Percentiles rank a stretch among this genome's conserved stretches.
Conservation (phyloP, 2,113 vertebrate genomes). For the Chrysochloris asiatica region DNA sequence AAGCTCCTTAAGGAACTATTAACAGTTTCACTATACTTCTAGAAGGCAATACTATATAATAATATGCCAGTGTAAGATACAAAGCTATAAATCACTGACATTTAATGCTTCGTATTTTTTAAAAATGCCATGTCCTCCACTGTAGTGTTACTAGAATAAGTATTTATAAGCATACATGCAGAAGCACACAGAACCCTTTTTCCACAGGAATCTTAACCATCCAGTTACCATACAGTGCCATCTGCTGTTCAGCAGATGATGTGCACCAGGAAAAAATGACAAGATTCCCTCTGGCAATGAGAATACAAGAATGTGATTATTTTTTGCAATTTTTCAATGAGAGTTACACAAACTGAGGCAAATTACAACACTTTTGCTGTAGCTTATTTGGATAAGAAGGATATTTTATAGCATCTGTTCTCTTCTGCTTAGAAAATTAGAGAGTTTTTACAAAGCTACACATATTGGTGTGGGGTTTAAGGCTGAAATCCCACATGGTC, state of each 20-base stretch:
- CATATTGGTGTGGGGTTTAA: conserved; percentile 41
- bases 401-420: conserved; percentile 36
- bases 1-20: conserved; percentile 32
- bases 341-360: conserved; percentile 52
- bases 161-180: conserved; percentile 39
- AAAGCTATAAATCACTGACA: conserved; percentile 38
- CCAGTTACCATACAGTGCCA: conserved; percentile 82
- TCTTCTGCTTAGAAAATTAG: conserved; percentile 43
- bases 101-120: conserved; percentile 27
- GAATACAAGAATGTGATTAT: conserved; percentile 2
- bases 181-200: background rate
- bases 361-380: conserved; percentile 1
- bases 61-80: background rate
- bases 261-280: conserved; percentile 28
- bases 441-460: conserved; percentile 68
- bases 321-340: conserved; percentile 60
- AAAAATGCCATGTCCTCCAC: background rate
- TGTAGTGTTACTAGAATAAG: background rate
- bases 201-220: conserved; percentile 32
- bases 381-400: conserved; percentile 36
- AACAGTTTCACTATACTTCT: background rate
- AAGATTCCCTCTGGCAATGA: background rate
- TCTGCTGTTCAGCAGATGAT: conserved; percentile 79
- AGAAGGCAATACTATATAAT: background rate
- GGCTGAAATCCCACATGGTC: conserved; percentile 62